Evolutionary conservation across 2,888 invertebrate genomes (phyloP), one percentile per base, ranked within the genome.

Genomic region (Sinelater perroti): DNA sequence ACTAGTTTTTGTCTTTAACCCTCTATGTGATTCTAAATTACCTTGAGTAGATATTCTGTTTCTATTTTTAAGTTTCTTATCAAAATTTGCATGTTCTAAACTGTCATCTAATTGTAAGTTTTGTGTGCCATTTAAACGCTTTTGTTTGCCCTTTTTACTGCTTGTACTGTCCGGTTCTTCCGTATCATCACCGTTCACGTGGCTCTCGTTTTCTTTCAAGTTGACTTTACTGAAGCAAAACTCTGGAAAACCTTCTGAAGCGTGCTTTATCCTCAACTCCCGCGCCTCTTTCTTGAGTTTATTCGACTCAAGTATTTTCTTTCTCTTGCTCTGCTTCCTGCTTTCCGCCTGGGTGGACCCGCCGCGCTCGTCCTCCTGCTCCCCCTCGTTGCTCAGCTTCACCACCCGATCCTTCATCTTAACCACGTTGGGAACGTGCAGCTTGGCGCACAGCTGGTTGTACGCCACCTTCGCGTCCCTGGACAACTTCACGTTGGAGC

Each of bases 261-360:
- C 75, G 55, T 79, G 76, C 56, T 79, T 72, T 18, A 79, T 70
- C 36, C 82, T 73, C 51, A 80, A 66, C 56, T 75, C 68, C 54
- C 78, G 78, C 11, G 81, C 72, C 68, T 81, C 78, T 64, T 82
- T 83, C 62, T 81, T 82, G 46, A 79, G 66, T 62, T 79, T 77
- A 72, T 46, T 63, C 65, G 57, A 68, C 73, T 17, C 65, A 67
- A 57, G 75, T 65, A 56, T 68, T 73, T 13, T 65, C 68, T 59
- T 75, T 75, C 57, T 74, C 77, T 24, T 64, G 67, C 30, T 64
- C 65, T 56, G 66, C 64, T 63, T 31, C 77, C 24, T 64, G 67
- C 30, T 64, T 66, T 56, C 66, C 63, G 62, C 36, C 51, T 13
- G 13, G 1, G 4, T 3, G 33, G 28, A n/a, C 5, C n/a, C 11